Evolutionary conservation across 2,797 vertebrate genomes (phyloP), one percentile per base, ranked within the genome.

Genomic region (Schizopygopsis malacanthus): DNA sequence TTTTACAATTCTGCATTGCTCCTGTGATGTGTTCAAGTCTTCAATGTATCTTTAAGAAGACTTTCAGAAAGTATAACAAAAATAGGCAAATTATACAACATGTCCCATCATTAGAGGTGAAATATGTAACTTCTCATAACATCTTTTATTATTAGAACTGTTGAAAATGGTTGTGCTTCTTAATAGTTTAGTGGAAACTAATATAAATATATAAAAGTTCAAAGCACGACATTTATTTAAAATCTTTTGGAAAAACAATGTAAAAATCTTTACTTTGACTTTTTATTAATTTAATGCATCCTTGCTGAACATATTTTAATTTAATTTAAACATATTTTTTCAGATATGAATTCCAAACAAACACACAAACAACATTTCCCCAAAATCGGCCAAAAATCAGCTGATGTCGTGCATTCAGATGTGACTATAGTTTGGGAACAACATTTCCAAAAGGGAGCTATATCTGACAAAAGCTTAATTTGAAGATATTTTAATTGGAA

Each of bases 1-100:
- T 25, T 54, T 67, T 77, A 33, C n/a, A 65, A 67, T 70, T 67
- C 77, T 16, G 2, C 56, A 13, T 70, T 83, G 75, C 77, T 76
- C 8, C 4, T n/a, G 16, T 67, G 7, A 37, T 67, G 28, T 9
- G 6, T 67, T 67, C 28, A 18, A 8, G 22, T 22, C 7, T 22
- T 56, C 18, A 56, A 56, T 0, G 3, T 10, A 10, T 61, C 28
- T 75, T 12, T 20, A 65, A 65, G 20, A 63, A 54, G 18, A 76
- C 39, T 86, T 33, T n/a, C 22, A 76, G 52, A 69, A 37, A 39
- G 37, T 67, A 69, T 3, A 6, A 2, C 13, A 33, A 65, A 28
- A 65, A 65, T 13, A 33, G 6, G 6, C 2, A 12, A 70, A 70
- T 70, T 70, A 39, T 22, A 20, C 7, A 67, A 37, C 16, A 70